These are phyloP conservation scores for Coreius guichenoti DNA, from an alignment of 2,797 vertebrate species.

Conservation along the genomic window DNA sequence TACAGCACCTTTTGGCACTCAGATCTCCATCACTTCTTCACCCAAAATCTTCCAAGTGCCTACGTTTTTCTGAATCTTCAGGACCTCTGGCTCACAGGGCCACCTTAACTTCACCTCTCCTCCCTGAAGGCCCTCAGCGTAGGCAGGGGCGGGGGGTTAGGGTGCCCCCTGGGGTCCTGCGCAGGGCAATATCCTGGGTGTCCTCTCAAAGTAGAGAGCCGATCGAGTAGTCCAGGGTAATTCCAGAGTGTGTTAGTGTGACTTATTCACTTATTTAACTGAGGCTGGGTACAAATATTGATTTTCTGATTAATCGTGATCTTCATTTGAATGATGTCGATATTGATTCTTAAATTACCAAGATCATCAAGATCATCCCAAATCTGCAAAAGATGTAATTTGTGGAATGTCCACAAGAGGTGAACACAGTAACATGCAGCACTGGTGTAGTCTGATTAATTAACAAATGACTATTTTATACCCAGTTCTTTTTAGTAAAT, in stretches of 20 bases:
- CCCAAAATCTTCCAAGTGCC: slow-evolving; percentile 58
- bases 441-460: background rate
- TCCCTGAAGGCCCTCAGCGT: slow-evolving; percentile 56
- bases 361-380: no score
- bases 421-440: background rate
- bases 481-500: background rate
- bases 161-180: slow-evolving; percentile 65
- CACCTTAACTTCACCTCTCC: slow-evolving; percentile 53
- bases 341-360: background rate
- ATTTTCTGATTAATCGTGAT: background rate
- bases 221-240: slow-evolving; percentile 62
- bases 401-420: background rate
- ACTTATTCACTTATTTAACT: slow-evolving; percentile 10
- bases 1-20: slow-evolving; percentile 59
- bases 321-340: background rate
- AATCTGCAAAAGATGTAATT: background rate
- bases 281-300: background rate
- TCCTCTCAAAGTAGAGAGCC: slow-evolving; percentile 65
- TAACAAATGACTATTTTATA: background rate
- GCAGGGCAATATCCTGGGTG: slow-evolving; percentile 67
- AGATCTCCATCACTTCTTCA: slow-evolving; percentile 57
- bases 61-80: slow-evolving; percentile 54
- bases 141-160: slow-evolving; percentile 56
- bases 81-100: slow-evolving; percentile 48
- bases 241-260: slow-evolving; percentile 44